Evolutionary conservation across 2,113 vertebrate species (phyloP), one percentile per base, ranked within the genome.

Genomic region (Ceyx melanurus): DNA sequence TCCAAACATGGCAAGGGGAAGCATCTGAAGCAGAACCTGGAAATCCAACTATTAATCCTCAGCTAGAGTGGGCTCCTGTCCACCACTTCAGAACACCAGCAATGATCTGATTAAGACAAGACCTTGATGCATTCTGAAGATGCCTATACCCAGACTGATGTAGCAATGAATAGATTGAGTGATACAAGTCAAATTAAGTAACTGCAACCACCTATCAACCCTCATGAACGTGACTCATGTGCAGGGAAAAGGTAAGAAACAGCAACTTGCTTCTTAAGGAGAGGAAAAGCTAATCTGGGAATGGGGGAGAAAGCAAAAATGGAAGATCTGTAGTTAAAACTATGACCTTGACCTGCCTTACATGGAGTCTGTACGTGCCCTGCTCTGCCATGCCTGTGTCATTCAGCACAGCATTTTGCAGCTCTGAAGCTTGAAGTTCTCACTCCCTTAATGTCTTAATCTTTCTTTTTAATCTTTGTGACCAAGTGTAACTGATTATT

Each of bases 131-230:
- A 86, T 90, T 93, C 76, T 61, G 45, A 78, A 93, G 40, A 45
- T 86, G 40, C 29, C n/a, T 62, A 74, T 74, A 90, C 28, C 23
- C 66, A 92, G 80, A 78, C 50, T 21, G 58, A 92, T 87, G 83
- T 15, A 94, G 88, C 64, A 94, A 96, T 84, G 46, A 82, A 42
- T 1, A 68, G 60, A 74, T 33, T 29, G 35, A 93, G 62, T 92
- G 84, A 94, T 76, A 83, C 6, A 96, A 94, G 81, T 66, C 66
- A 87, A 78, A 78, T 45, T 42, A 79, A 94, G 5, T 37, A 80
- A 82, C 80, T 77, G 50, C 54, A 89, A 71, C 50, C 5, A 3
- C 23, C 73, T 57, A 53, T 83, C 92, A 86, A 76, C 31, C 14
- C 22, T 50, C 67, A 29, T 8, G 33, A 85, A 66, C 19, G 35